Base-by-base conservation (phyloP, 2,113 vertebrate genomes). In the Lagopus muta region DNA sequence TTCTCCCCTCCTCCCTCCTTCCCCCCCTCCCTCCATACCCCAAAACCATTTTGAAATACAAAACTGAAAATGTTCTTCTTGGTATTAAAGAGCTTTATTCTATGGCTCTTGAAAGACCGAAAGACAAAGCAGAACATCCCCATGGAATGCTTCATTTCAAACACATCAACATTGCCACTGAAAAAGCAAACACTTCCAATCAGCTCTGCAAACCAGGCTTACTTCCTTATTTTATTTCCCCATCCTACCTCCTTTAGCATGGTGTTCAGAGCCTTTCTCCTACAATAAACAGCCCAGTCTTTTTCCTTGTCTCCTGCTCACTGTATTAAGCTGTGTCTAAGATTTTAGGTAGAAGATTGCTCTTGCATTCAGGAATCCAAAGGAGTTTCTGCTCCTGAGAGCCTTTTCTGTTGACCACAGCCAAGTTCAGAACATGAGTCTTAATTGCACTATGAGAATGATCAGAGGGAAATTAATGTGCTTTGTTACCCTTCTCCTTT, bases 61-160 rank as follows among this genome's bases (percentile, higher is more conserved):
- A 55, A 47, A 64, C 70, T 83, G 62, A 86, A 92, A 54, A 81
- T 36, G 32, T 50, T 86, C 42, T 84, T 54, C 30, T 58, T 67
- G 21, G 12, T 77, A 62, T 45, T 86, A 42, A 60, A 90, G 19
- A 64, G 50, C 60, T 96, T 91, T 66, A 73, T 95, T 93, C 40
- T 52, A 80, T 5, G 42, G 28, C 25, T 83, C 60, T 85, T 71
- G 86, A 42, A 38, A 82, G 79, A 88, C 60, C 16, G 76, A 77
- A 91, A 94, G 72, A 62, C 32, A 69, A 73, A 86, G 65, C 57
- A 65, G 13, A 87, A 86, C 57, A 90, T 72, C 76, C 64, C 85
- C 14, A 34, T 67, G 89, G 93, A 95, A 91, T 92, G 91, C 73
- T 92, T 94, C 50, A 85, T 95, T 94, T 96, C 69, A 60, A 96